phyloP scores from a whole-genome alignment of 2,113 vertebrate species.

The Hoplias malabaricus region DNA sequence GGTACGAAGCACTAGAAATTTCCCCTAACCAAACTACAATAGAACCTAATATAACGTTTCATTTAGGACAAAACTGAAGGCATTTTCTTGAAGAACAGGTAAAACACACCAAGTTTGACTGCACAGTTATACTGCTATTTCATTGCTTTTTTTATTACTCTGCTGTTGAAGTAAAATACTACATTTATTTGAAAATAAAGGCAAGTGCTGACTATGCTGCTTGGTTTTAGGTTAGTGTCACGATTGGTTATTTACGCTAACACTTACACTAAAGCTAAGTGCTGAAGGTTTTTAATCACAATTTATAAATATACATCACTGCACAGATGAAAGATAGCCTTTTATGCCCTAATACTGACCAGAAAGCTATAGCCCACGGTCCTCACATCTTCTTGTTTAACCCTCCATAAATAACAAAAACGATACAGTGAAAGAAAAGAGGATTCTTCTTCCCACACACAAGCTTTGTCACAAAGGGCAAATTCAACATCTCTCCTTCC shows the following conservation, averaged over 20 bases:
- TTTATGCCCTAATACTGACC: neutral
- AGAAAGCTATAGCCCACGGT: neutral
- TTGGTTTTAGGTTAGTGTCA: neutral
- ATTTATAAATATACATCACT: neutral
- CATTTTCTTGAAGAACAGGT: neutral
- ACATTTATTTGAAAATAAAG: neutral
- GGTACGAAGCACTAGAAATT: neutral
- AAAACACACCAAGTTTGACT: neutral
- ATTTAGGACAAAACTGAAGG: neutral
- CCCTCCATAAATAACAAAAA: neutral
- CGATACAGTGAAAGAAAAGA: neutral
- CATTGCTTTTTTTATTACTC: neutral
- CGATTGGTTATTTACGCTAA: neutral
- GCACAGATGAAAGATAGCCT: neutral
- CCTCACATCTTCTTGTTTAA: neutral
- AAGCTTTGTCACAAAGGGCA: slow-evolving; percentile 10
- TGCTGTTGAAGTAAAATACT: neutral
- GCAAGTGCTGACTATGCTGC: neutral
- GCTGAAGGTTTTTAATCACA: neutral
- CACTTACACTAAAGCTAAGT: neutral
- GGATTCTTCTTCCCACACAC: neutral
- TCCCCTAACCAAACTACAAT: neutral
- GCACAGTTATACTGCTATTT: neutral
- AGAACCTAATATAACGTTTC: neutral
- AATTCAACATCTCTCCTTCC: neutral